Evolutionary conservation across 92 coral and sea anemone species (phyloP), one percentile per base, ranked within the genome.

Genomic region (Phenganax subtilis): DNA sequence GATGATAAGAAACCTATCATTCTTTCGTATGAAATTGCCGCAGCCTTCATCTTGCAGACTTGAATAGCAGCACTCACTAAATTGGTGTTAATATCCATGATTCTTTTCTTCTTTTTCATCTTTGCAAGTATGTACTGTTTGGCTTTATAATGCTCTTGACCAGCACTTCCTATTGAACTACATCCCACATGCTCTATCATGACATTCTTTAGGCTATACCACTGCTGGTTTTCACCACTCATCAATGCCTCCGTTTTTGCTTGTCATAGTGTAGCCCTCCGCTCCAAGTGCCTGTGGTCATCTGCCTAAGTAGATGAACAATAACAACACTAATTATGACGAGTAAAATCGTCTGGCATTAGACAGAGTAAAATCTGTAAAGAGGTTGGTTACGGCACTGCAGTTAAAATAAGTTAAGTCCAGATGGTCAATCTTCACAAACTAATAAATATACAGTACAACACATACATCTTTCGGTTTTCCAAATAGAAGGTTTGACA

Each of bases 191-290:
- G 72, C 72, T 67, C 72, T 6, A 67, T 67, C 51, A 67, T 28
- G 9, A 16, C 14, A 2, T 67, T 67, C 14, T 67, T 67, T 3
- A 67, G 37, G 53, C 37, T 28, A 16, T 67, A 67, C 72, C 72
- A 67, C 9, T 67, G 72, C 29, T 67, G 72, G 51, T 67, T 67
- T n/a, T 53, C 72, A 1, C 72, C 51, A 67, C 51, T 31, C 72
- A 67, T 67, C 72, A 67, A 67, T 7, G 51, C 51, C 14, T 67
- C 82, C 7, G 82, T 77, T 57, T 54, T 25, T 77, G 54, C 71
- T 44, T 10, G 3, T 77, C 82, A 61, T 31, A 77, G 14, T 15
- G 9, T 12, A 77, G 20, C 7, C 82, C 82, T 25, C 56, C 25
- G 11, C 12, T 71, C 69, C 82, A 77, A 10, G 82, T 29, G 37